A percentile compares a stretch with the other conserved stretches of the same genome.
Evolutionary conservation across 2,888 invertebrate species (phyloP).

Genomic region (Agonopterix subpropinquella): DNA sequence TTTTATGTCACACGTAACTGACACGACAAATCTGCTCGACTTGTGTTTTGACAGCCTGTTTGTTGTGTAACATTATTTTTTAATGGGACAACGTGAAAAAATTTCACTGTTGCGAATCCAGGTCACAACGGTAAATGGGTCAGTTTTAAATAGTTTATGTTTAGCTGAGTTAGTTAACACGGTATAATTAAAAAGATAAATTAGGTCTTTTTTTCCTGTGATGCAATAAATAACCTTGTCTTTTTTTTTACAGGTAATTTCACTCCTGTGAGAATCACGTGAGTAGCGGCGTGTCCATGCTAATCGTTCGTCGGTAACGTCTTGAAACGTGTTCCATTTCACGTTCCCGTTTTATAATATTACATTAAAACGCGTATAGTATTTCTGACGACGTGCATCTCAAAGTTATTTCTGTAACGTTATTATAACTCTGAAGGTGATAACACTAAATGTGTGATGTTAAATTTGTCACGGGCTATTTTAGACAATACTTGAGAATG

Average conservation of each 20-base stretch:
- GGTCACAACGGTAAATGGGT: conserved; percentile 63
- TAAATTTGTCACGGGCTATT: conserved; percentile 64
- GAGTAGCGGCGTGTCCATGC: conserved; percentile 28
- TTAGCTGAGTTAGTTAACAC: conserved; percentile 57
- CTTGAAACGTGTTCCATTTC: conserved; percentile 35
- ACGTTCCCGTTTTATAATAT: conserved; percentile 36
- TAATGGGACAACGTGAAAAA: conserved; percentile 50
- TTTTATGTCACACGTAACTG: conserved; percentile 46
- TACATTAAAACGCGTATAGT: conserved; percentile 42
- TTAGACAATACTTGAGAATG: conserved; percentile 42
- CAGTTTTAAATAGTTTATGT: conserved; percentile 59
- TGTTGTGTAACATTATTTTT: conserved; percentile 59
- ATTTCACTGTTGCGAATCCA: conserved; percentile 57
- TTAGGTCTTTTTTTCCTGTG: conserved; percentile 1
- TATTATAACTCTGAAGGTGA: conserved; percentile 67
- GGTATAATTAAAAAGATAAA: conserved; percentile 54
- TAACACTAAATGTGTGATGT: conserved; percentile 50
- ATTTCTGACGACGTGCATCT: conserved; percentile 53
- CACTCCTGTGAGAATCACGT: conserved; percentile 8
- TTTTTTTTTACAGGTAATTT: conserved; percentile 58
- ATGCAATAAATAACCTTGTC: conserved; percentile 33
- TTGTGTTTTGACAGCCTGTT: conserved; percentile 51
- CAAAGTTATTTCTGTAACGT: conserved; percentile 50
- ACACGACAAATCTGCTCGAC: conserved; percentile 45
- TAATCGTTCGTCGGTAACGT: conserved; percentile 19